Evolutionary conservation across 2,888 invertebrate genomes (phyloP).

Genomic region (Hetaerina titia): DNA sequence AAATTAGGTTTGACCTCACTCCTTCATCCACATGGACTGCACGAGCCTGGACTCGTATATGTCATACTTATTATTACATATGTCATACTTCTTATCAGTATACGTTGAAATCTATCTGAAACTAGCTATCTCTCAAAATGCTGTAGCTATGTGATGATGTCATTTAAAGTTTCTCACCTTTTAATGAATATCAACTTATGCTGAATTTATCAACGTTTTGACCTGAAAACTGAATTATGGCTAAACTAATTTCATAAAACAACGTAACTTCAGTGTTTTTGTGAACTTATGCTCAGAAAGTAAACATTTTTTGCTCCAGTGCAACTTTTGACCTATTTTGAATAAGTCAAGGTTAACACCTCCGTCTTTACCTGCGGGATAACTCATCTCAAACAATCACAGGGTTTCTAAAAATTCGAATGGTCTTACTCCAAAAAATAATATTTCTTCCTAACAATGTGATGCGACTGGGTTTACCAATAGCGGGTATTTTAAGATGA

Average conservation of each 20-base stretch:
- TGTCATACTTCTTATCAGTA: no score
- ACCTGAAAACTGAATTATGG: no score
- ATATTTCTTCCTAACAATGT: background rate
- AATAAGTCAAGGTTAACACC: background rate
- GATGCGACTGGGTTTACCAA: background rate
- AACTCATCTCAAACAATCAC: background rate
- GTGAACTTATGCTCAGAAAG: background rate
- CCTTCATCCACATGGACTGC: no score
- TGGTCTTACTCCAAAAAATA: background rate
- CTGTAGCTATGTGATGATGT: no score
- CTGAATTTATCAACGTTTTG: no score
- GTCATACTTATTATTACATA: no score
- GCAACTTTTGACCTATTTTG: background rate
- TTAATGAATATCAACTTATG: no score
- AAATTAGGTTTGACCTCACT: no score
- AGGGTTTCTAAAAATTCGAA: background rate
- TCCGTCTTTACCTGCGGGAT: background rate
- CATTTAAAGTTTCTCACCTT: no score
- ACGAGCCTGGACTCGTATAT: no score
- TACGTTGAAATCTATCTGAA: no score
- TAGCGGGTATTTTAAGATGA: background rate
- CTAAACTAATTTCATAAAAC: background rate
- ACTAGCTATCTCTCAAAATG: no score
- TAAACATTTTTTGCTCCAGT: background rate
- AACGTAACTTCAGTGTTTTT: background rate